Evolutionary conservation across 2,113 vertebrate species (phyloP), one percentile per base, ranked within the genome.

Genomic region (Labrus mixtus): DNA sequence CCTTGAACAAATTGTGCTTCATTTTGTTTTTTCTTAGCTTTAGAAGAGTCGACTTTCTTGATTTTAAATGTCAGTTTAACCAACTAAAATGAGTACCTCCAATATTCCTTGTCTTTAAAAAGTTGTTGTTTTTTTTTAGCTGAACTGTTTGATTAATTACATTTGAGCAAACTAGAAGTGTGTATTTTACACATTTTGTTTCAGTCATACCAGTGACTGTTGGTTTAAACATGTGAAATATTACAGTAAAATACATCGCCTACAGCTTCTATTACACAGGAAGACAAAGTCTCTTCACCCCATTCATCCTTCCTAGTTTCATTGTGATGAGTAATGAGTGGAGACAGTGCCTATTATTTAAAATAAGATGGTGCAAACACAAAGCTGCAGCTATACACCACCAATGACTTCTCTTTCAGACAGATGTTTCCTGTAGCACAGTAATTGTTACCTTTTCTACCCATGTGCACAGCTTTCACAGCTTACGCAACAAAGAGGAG

Each of bases 221-320:
- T 6, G 43, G 43, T 45, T 12, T 15, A 4, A 45, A 45, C 4
- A 33, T 33, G 29, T 33, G 29, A 33, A 0, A 6, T 33, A 33
- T 33, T 33, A 33, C 43, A 48, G 46, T 17, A 16, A 7, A 17
- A 16, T 16, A 20, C 62, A 13, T 65, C 50, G 20, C 46, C 45
- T 6, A 41, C 62, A n/a, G 53, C 29, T 22, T 16, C 50, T 17
- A 13, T 41, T 33, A 33, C 29, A 33, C 29, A 33, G 29, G 6
- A 33, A 33, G 29, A 33, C 6, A 10, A 19, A 17, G 16, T 48
- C 25, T 3, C 4, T 12, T 41, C 10, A 12, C 15, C 36, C 8
- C 16, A 17, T 22, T 17, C 25, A 67, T 67, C 62, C 46, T 54
- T 61, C 50, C n/a, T n/a, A 68, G 39, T 43, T 62, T 51, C 10